Evolutionary conservation across 1,140 invertebrate genomes (phyloP).

Genomic region (Tetragnatha versicolor): DNA sequence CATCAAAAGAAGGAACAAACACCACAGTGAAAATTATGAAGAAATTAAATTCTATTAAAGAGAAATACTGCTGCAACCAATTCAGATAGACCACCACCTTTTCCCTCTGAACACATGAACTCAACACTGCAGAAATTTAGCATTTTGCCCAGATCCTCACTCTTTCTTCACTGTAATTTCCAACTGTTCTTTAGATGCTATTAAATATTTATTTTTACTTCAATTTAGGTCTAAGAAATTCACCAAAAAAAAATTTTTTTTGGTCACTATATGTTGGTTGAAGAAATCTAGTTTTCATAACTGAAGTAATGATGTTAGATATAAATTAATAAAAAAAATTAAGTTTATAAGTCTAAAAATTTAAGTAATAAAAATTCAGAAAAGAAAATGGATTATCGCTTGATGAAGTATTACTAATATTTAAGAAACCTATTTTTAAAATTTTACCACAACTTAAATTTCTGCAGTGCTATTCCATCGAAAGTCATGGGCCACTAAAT

Average conservation of each 20-base stretch:
- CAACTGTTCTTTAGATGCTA: not conserved
- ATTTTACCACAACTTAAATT: not conserved
- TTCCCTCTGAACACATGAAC: not conserved
- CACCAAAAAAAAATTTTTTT: not conserved
- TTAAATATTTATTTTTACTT: not conserved
- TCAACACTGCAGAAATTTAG: slow-evolving; percentile 44
- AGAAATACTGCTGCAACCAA: not conserved
- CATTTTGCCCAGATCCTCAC: too few species aligned
- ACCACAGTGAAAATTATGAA: not conserved
- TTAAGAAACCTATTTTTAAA: not conserved
- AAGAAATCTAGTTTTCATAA: too few species aligned
- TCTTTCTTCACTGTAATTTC: not conserved
- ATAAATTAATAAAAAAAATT: not conserved
- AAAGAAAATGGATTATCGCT: too few species aligned
- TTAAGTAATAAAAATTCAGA: too few species aligned
- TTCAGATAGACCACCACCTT: slow-evolving; percentile 24
- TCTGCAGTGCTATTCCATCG: slow-evolving; percentile 17
- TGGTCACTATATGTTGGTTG: not conserved
- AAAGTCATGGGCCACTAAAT: not conserved
- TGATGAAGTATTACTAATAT: not conserved
- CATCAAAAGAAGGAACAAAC: not conserved
- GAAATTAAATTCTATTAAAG: not conserved
- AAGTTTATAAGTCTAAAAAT: too few species aligned
- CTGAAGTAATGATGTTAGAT: too few species aligned
- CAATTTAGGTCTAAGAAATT: not conserved